Conservation (phyloP, 2,797 vertebrate species). For the Sebastes minor region DNA sequence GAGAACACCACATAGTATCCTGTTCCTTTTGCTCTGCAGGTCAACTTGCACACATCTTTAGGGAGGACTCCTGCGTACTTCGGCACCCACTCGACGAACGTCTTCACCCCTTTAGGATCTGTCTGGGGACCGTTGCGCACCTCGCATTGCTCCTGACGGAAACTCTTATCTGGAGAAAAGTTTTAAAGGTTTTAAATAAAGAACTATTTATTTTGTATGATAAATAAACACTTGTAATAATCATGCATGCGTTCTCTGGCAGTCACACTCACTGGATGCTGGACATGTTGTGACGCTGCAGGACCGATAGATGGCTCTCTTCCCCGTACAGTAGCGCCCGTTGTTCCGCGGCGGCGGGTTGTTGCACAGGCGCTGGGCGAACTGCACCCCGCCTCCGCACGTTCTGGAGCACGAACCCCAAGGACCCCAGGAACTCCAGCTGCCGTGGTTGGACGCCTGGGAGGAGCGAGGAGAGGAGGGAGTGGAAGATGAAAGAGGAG, state of each 20-base stretch:
- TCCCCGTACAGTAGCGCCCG: slow-evolving; percentile 95
- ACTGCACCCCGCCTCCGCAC: slow-evolving; percentile 94
- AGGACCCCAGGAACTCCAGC: slow-evolving; percentile 97
- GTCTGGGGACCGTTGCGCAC: slow-evolving; percentile 94
- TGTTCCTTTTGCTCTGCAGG: slow-evolving; percentile 95
- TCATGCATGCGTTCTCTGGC: neutral
- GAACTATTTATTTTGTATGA: neutral
- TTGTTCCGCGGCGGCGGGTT: slow-evolving; percentile 96
- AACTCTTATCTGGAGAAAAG: slow-evolving; percentile 87
- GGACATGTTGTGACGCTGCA: slow-evolving; percentile 88
- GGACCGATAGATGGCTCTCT: slow-evolving; percentile 93
- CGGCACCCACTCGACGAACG: slow-evolving; percentile 96
- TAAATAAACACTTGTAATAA: neutral
- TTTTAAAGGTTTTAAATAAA: neutral
- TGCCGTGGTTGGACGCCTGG: slow-evolving; percentile 95
- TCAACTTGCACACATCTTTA: slow-evolving; percentile 94
- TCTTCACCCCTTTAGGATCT: slow-evolving; percentile 94
- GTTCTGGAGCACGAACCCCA: slow-evolving; percentile 95
- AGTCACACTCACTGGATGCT: slow-evolving; percentile 78
- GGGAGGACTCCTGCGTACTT: slow-evolving; percentile 95
- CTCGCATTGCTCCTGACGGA: slow-evolving; percentile 96
- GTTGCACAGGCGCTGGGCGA: slow-evolving; percentile 96
- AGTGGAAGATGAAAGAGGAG: neutral
- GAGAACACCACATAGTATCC: slow-evolving; percentile 98
- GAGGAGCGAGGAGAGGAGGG: slow-evolving; percentile 27